Percentiles rank a stretch among this genome's conserved stretches.
These are phyloP conservation scores for Lepus townsendii DNA, from an alignment of 2,797 vertebrate species.

Conservation along the genomic window DNA sequence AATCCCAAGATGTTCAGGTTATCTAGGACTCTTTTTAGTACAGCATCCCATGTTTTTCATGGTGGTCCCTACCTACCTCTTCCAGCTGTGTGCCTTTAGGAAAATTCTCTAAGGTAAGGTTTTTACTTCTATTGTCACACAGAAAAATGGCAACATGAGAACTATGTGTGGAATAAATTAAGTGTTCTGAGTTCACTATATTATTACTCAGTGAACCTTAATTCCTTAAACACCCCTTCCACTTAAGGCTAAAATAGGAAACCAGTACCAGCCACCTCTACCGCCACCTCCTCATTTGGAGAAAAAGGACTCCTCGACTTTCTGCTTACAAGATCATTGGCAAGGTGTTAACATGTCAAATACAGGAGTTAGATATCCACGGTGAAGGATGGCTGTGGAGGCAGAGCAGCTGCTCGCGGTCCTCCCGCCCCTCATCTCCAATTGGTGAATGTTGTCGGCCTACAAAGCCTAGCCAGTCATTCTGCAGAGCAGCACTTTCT, in stretches of 20 bases:
- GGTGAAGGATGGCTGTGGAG: background rate
- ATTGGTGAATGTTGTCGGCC: background rate
- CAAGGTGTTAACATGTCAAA: constrained; percentile 45
- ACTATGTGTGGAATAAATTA: constrained; percentile 30
- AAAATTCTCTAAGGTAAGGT: constrained; percentile 19
- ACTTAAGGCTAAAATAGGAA: background rate
- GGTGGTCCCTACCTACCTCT: constrained; percentile 21
- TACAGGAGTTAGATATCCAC: background rate
- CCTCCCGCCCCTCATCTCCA: background rate
- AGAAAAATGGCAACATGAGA: background rate
- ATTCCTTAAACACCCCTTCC: constrained; percentile 27
- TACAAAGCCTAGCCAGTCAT: background rate
- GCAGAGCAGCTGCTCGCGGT: background rate
- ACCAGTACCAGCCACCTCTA: background rate
- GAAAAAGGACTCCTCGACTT: constrained; percentile 36
- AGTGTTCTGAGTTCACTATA: background rate
- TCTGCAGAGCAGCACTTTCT: constrained; percentile 13
- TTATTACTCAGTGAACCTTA: background rate
- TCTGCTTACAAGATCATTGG: background rate
- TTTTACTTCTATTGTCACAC: constrained; percentile 36
- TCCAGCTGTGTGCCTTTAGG: background rate
- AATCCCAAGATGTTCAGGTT: background rate
- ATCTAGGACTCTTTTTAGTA: constrained; percentile 14
- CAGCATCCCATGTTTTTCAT: background rate
- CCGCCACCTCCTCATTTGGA: background rate